Evolutionary conservation across 2,797 vertebrate genomes (phyloP), one percentile per base, ranked within the genome.

Genomic region (Chrysolophus pictus): DNA sequence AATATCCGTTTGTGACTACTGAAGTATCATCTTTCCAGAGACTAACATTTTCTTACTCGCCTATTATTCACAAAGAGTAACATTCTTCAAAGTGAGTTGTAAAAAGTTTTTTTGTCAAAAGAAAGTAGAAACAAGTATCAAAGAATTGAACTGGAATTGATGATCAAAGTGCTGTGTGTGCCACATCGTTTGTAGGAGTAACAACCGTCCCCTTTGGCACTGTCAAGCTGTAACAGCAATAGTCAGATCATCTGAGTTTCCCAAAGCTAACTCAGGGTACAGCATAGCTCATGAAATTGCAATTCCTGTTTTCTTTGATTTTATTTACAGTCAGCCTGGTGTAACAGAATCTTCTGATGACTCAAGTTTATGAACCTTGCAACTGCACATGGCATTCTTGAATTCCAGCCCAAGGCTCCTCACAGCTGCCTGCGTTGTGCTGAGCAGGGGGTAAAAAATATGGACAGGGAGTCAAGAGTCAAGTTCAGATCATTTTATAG

Each of bases 301-400:
- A 91, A 14, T 93, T 93, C 81, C 60, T 76, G 64, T 76, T 95
- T 95, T 76, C 84, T 79, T 81, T 78, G 63, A 29, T 17, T 90
- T 94, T 90, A 77, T 83, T 88, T 81, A 67, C 76, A 70, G 46
- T 65, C 69, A 49, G 63, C 78, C 64, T 90, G 39, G 93, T 68
- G 73, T 79, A 91, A 91, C 10, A 91, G 67, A 90, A 75, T 49
- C 69, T 80, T 49, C 60, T 2, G 6, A 76, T 88, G 82, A 73
- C 64, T 84, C 39, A 79, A 56, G 51, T 67, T 84, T 88, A 63
- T 63, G 71, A 87, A 73, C 53, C 81, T 84, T 78, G 76, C 33
- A 73, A 59, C 77, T 88, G 73, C 18, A 7, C 55, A 59, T 67
- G 77, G 86, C 37, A 87, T 81, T 86, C 77, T 78, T 59, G 51